Evolutionary conservation across 2,113 vertebrate species (phyloP).

Genomic region (Eira barbara): DNA sequence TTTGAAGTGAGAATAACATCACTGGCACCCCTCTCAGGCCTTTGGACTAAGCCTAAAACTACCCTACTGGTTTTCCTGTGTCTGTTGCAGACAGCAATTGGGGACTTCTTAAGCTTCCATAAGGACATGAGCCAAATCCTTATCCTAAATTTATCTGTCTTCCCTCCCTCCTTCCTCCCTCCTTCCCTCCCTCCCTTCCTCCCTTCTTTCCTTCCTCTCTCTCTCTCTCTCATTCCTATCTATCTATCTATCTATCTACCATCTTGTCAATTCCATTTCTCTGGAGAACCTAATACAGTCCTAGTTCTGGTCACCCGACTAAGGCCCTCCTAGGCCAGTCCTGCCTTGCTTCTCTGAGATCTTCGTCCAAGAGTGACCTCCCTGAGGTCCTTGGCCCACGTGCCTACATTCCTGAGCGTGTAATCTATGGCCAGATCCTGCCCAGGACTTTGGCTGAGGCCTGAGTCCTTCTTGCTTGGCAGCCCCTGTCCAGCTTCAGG

Average conservation of each 20-base stretch:
- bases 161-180: neutral
- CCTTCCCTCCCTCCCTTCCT: neutral
- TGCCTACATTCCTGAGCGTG: neutral
- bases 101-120: neutral
- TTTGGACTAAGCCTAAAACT: neutral
- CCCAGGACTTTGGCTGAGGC: neutral
- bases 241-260: neutral
- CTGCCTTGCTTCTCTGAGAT: neutral
- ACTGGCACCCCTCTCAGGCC: neutral
- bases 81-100: neutral
- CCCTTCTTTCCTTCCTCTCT: too few relatives aligned
- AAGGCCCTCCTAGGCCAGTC: neutral
- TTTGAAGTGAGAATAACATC: neutral
- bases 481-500: neutral
- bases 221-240: neutral
- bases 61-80: neutral
- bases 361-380: neutral
- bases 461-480: neutral
- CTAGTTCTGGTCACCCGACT: neutral
- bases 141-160: neutral
- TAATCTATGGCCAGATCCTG: neutral
- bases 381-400: neutral
- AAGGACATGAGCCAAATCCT: neutral
- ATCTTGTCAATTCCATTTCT: neutral
- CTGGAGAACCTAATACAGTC: neutral